Conservation (phyloP, 1,140 invertebrate species). For the Pseudomyrmex pallidus region DNA sequence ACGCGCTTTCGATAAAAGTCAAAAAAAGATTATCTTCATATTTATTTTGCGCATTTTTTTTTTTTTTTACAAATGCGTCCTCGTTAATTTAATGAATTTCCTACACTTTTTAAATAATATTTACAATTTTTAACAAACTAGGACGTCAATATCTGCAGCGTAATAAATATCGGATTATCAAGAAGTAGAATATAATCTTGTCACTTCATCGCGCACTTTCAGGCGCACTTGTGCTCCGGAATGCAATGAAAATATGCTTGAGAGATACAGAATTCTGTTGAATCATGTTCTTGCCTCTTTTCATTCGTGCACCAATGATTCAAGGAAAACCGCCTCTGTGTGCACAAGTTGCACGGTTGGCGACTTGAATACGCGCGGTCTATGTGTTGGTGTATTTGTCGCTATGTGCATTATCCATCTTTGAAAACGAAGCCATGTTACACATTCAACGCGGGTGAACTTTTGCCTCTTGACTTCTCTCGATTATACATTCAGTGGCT, state of each 20-base stretch:
- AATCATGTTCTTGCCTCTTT: neutral
- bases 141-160: too few relatives aligned
- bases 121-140: too few relatives aligned
- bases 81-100: too few relatives aligned
- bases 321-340: neutral
- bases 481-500: slow-evolving; percentile 39
- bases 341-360: neutral
- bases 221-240: too few relatives aligned
- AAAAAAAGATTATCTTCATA: neutral
- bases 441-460: neutral
- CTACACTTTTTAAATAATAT: too few relatives aligned
- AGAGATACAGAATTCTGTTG: neutral
- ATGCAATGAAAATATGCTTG: neutral
- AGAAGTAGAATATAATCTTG: neutral
- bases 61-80: too few relatives aligned
- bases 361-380: neutral
- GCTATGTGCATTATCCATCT: neutral
- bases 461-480: slow-evolving; percentile 24
- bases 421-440: neutral
- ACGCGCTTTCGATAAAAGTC: too few relatives aligned
- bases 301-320: neutral
- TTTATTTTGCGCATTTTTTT: neutral
- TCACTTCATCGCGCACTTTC: neutral
- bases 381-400: neutral
- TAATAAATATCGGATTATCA: slow-evolving; percentile 13